Evolutionary conservation across 2,797 vertebrate species (phyloP).

Genomic region (Threskiornis aethiopicus): DNA sequence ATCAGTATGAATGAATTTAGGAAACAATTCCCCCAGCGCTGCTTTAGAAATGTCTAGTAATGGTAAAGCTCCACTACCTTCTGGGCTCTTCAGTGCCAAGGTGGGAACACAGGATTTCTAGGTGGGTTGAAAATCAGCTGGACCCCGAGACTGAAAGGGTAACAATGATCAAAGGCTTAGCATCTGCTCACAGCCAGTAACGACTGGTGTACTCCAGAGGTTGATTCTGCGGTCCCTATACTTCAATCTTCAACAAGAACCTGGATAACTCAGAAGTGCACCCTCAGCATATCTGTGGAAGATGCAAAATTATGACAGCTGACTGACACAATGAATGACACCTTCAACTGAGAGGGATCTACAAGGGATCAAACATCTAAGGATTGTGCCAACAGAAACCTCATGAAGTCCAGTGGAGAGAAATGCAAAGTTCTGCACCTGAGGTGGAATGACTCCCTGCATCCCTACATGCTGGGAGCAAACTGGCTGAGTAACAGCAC

Average conservation of each 20-base stretch:
- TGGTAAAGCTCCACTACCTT: background rate
- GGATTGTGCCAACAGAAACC: background rate
- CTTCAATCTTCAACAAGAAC: background rate
- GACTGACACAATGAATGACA: background rate
- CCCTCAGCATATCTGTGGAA: background rate
- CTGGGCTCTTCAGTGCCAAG: background rate
- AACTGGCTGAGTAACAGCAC: background rate
- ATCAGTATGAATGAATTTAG: background rate
- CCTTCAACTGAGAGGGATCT: background rate
- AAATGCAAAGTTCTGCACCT: background rate
- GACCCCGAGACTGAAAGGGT: background rate
- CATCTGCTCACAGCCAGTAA: background rate
- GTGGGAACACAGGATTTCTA: background rate
- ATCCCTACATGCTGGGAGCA: background rate
- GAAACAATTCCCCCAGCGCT: background rate
- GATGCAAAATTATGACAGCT: background rate
- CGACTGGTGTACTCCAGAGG: background rate
- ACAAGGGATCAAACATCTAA: background rate
- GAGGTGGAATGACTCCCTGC: background rate
- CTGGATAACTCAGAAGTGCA: background rate
- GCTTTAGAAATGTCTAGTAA: background rate
- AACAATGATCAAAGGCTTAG: background rate
- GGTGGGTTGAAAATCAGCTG: background rate
- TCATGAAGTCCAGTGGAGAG: background rate
- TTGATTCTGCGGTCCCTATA: background rate